Evolutionary conservation across 2,797 vertebrate genomes (phyloP).

Genomic region (Cyprinodon diabolis): DNA sequence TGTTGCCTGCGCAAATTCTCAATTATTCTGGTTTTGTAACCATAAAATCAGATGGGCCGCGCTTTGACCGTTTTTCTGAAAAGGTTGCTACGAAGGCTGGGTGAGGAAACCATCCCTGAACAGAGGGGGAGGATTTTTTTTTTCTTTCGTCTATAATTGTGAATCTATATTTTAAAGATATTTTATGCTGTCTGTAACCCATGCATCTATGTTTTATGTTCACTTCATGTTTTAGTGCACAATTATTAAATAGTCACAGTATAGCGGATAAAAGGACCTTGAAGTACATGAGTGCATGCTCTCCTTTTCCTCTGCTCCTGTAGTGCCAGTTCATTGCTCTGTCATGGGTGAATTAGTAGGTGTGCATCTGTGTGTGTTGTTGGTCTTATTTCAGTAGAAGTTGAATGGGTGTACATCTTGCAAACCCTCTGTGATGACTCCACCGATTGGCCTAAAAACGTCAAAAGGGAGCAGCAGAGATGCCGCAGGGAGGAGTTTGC

Average conservation of each 20-base stretch:
- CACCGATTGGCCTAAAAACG: slow-evolving; percentile 64
- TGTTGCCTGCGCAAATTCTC: too few species aligned
- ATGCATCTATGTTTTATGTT: neutral
- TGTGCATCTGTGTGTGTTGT: slow-evolving; percentile 17
- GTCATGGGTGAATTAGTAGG: slow-evolving; percentile 24
- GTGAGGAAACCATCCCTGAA: too few species aligned
- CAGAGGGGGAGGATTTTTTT: too few species aligned
- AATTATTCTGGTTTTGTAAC: too few species aligned
- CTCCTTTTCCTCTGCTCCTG: slow-evolving; percentile 11
- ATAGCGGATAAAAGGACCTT: neutral
- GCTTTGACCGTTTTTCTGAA: too few species aligned
- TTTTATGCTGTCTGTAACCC: neutral
- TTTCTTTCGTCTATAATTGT: too few species aligned
- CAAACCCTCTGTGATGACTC: slow-evolving; percentile 34
- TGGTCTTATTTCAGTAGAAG: slow-evolving; percentile 43
- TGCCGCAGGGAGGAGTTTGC: slow-evolving; percentile 38
- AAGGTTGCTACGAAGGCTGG: too few species aligned
- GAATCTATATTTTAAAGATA: neutral
- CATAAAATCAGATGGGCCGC: too few species aligned
- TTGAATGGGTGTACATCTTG: slow-evolving; percentile 43
- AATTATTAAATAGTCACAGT: neutral
- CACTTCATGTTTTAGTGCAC: neutral
- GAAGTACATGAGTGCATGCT: slow-evolving; percentile 3
- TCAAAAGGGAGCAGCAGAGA: slow-evolving; percentile 46
- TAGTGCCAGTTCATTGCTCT: slow-evolving; percentile 42